These are phyloP conservation scores for Merodon equestris DNA, from an alignment of 2,888 invertebrate genomes.

Conservation along the genomic window DNA sequence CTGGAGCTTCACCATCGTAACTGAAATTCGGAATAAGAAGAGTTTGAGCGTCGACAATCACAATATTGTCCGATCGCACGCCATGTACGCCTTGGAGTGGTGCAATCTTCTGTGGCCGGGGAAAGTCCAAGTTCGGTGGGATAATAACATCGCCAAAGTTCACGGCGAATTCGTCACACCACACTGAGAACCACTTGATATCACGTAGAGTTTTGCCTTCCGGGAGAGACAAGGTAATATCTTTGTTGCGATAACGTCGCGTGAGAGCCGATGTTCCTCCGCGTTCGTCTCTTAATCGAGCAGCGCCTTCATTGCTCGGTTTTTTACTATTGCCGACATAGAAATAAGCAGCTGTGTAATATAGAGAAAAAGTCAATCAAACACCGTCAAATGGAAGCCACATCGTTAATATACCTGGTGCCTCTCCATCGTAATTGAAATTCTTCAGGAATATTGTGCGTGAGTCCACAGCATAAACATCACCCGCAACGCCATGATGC, in stretches of 20 bases:
- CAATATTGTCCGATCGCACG: conserved; percentile 91
- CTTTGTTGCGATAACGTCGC: conserved; percentile 88
- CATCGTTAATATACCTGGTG: conserved; percentile 85
- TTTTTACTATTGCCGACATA: conserved; percentile 88
- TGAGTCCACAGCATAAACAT: conserved; percentile 92
- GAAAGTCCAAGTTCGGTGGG: conserved; percentile 88
- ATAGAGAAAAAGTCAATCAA: neutral
- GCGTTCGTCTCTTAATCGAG: conserved; percentile 89
- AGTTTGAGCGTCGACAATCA: conserved; percentile 95
- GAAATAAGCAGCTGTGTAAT: conserved; percentile 90
- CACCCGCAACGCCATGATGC: conserved; percentile 91
- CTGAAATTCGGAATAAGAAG: conserved; percentile 93
- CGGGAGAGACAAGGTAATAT: conserved; percentile 90
- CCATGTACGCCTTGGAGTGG: conserved; percentile 89
- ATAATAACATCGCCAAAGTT: conserved; percentile 94
- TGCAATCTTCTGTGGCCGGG: conserved; percentile 89
- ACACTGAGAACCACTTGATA: conserved; percentile 93
- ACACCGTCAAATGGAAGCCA: neutral
- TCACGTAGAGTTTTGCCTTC: conserved; percentile 91
- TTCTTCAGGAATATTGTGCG: conserved; percentile 91
- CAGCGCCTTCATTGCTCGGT: conserved; percentile 84
- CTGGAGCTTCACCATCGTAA: conserved; percentile 95
- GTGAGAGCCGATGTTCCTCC: conserved; percentile 87
- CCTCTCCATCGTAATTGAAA: conserved; percentile 94
- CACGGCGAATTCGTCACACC: conserved; percentile 94